These are phyloP conservation scores for Sussaba pulchella DNA, from an alignment of 2,888 invertebrate species.

Conservation along the genomic window DNA sequence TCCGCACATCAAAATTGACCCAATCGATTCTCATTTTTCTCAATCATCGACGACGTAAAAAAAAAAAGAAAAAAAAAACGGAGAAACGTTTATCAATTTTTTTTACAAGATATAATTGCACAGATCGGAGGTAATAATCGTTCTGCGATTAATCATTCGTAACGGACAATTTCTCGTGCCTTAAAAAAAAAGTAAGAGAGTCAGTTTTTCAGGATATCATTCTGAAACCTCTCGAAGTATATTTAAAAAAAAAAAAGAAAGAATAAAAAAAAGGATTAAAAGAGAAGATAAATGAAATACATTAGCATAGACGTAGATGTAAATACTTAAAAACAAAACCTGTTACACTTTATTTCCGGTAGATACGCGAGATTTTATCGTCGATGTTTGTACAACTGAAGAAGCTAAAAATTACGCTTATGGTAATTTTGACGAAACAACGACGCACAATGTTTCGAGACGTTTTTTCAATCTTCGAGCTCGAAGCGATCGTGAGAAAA, in stretches of 20 bases:
- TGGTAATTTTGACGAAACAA: slow-evolving; percentile 27
- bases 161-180: slow-evolving; percentile 46
- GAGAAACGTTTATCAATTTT: slow-evolving; percentile 1
- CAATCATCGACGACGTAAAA: neutral
- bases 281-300: neutral
- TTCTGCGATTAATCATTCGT: slow-evolving; percentile 15
- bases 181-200: slow-evolving; percentile 25
- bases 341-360: slow-evolving; percentile 1
- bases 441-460: slow-evolving; percentile 36
- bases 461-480: slow-evolving; percentile 7
- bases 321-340: too few relatives aligned
- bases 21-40: slow-evolving; percentile 2
- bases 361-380: neutral
- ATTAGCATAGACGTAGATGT: neutral
- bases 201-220: neutral
- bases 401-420: neutral
- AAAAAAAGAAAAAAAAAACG: neutral
- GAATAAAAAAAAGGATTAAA: neutral
- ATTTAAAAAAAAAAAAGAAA: slow-evolving; percentile 18
- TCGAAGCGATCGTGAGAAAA: slow-evolving; percentile 11
- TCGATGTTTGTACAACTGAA: slow-evolving; percentile 11
- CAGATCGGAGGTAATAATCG: slow-evolving; percentile 6
- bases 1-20: neutral
- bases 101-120: neutral
- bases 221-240: slow-evolving; percentile 11